phyloP scores from a whole-genome alignment of 2,888 invertebrate genomes.

The Therioaphis trifolii region DNA sequence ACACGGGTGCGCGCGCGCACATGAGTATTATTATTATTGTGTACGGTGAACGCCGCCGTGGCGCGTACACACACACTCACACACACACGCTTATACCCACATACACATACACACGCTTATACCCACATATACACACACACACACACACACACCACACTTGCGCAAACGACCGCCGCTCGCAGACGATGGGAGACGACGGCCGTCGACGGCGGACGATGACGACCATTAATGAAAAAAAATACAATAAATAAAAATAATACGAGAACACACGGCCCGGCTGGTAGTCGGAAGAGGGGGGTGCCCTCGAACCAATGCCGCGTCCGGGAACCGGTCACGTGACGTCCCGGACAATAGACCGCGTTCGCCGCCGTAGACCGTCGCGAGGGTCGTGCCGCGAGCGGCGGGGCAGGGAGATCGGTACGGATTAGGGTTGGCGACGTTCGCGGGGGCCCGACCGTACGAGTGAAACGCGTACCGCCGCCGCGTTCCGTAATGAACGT shows the following conservation, averaged over 20 bases:
- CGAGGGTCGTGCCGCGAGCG: conserved; percentile 15
- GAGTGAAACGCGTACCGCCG: too few relatives aligned
- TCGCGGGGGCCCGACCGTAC: too few relatives aligned
- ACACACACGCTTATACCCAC: too few relatives aligned
- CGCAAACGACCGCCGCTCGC: too few relatives aligned
- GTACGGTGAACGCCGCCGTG: not conserved
- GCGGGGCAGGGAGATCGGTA: not conserved
- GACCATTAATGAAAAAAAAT: conserved; percentile 58
- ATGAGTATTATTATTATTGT: too few relatives aligned
- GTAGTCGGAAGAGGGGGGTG: not conserved
- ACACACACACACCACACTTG: too few relatives aligned
- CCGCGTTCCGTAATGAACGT: not conserved
- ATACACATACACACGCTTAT: too few relatives aligned
- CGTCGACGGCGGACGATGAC: not conserved
- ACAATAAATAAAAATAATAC: conserved; percentile 38
- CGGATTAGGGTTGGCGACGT: too few relatives aligned
- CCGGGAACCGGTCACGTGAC: conserved; percentile 68
- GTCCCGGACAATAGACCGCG: conserved; percentile 61
- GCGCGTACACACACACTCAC: not conserved
- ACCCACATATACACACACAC: too few relatives aligned
- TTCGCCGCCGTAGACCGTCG: conserved; percentile 17
- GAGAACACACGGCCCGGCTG: not conserved
- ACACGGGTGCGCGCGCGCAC: not conserved
- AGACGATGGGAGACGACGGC: not conserved
- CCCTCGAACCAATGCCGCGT: conserved; percentile 66